Base-by-base conservation (phyloP, 2,888 invertebrate species). In the Epinotia brunnichana region DNA sequence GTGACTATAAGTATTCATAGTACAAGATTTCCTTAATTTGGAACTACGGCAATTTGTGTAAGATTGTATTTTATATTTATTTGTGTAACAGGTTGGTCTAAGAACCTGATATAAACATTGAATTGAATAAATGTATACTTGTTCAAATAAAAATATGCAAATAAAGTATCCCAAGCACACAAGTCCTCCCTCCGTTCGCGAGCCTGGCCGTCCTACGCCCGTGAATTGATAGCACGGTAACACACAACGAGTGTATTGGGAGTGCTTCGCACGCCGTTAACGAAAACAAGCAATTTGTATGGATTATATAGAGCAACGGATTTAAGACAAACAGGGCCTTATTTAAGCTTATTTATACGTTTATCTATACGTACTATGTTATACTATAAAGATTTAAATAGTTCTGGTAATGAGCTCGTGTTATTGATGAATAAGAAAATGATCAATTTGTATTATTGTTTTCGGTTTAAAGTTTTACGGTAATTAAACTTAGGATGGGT, bases 241-340 rank as follows among this genome's bases (percentile, higher is more conserved):
- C 71, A 74, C 61, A 76, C 75, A 77, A 82, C 76, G 79, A 77
- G 77, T 79, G 81, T 74, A 75, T 70, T 68, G 82, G 82, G 82
- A 81, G 79, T 77, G 76, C 77, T 80, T 79, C 74, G 70, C 76
- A 74, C 74, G 77, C 75, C 79, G 82, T 82, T 83, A 80, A 76
- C 79, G 78, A 80, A 81, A 83, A 82, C 80, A 80, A 79, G 77
- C 80, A 76, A 82, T 82, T 80, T 81, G 78, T 83, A 82, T 82
- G 79, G 79, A 82, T 81, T 81, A 80, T 79, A 77, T 70, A 74
- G 73, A 57, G 62, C 63, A 57, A 59, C 57, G 70, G 73, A 73
- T 68, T 73, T 69, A 73, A 73, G 72, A 72, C 72, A 61, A 69
- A 60, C 53, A 64, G 53, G 70, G 53, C 41, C 66, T 68, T 67